Evolutionary conservation across 2,797 vertebrate genomes (phyloP), one percentile per base, ranked within the genome.

Genomic region (Sparidentex hasta): DNA sequence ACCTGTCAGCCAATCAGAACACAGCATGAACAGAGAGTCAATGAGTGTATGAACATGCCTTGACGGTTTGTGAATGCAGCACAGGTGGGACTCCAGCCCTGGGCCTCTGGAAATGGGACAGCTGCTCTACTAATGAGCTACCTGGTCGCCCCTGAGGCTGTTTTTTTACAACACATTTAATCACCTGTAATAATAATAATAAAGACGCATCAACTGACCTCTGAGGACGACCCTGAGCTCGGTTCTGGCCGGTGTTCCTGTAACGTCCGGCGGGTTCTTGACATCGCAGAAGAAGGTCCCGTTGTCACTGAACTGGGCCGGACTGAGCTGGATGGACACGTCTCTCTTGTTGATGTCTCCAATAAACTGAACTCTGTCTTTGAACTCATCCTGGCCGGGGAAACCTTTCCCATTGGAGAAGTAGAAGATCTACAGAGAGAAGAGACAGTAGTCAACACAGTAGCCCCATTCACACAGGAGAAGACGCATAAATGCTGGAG

Each of bases 301-400:
- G 8, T 99, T 99, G 95, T 99, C 98, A 7, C 85, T 95, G 88
- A 98, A 98, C 85, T 96, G 95, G 83, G 95, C 95, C 9, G 97
- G 96, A 33, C 90, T 93, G 88, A 98, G 95, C 71, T 94, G 96
- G 88, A 99, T 97, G 0, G 98, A 99, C 1, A 93, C 97, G 57
- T 99, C 97, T 82, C 95, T 96, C 91, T 96, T 98, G 93, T 97
- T 97, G 48, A 99, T 94, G 89, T 99, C 97, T 71, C 98, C 97
- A 6, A 96, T 94, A 92, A 98, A 99, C 67, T 92, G 93, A 58
- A 97, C 88, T n/a, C 97, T 91, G 55, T 94, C 94, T 85, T 96
- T 96, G 89, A 98, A 99, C 46, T 94, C 62, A 0, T 73, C 71
- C 1, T 64, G 1, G 6, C 82, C 95, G 0, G 83, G 91, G 81